Base-by-base conservation (phyloP, 2,797 vertebrate species). In the Lerista edwardsae region DNA sequence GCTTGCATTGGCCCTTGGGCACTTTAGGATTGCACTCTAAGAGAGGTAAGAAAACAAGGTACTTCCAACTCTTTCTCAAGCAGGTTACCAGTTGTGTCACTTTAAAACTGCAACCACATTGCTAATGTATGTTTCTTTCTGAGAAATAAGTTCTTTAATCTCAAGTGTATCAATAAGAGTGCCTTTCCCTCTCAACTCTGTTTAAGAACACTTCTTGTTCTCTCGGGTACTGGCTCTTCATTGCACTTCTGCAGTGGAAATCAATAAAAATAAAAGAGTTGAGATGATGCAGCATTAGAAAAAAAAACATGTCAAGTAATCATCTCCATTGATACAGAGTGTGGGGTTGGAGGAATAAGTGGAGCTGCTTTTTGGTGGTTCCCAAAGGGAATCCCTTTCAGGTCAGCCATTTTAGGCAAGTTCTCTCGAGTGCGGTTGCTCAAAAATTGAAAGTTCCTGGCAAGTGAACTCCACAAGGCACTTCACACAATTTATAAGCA, bases 361-460 rank as follows among this genome's bases (percentile, higher is more conserved):
- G 88, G 77, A 80, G 88, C 82, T 83, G 80, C 82, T 91, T 82
- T 92, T 17, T 83, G 75, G 64, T 84, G 89, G 86, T 90, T 88
- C 91, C 86, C 84, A 85, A 89, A 86, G 82, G 86, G 91, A 92
- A 94, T 86, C 89, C 89, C 91, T 87, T 85, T 76, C 88, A 90
- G 89, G 87, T 82, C 76, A 80, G 75, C 79, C 84, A 84, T 90
- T 92, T 92, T 88, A 90, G 89, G 87, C 88, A 91, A 85, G 83
- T 90, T 92, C 91, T 91, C 84, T 84, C 87, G 77, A 68, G 14
- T 47, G 67, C 84, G 83, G 89, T 84, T 86, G 79, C 64, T 75
- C 80, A 91, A 89, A 79, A 91, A 85, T 77, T 88, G 88, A 84
- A 81, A 85, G 75, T 78, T 92, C 65, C 39, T 75, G 39, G 87